These are phyloP conservation scores for Penaeus indicus DNA, from an alignment of 1,140 invertebrate genomes.

Conservation along the genomic window DNA sequence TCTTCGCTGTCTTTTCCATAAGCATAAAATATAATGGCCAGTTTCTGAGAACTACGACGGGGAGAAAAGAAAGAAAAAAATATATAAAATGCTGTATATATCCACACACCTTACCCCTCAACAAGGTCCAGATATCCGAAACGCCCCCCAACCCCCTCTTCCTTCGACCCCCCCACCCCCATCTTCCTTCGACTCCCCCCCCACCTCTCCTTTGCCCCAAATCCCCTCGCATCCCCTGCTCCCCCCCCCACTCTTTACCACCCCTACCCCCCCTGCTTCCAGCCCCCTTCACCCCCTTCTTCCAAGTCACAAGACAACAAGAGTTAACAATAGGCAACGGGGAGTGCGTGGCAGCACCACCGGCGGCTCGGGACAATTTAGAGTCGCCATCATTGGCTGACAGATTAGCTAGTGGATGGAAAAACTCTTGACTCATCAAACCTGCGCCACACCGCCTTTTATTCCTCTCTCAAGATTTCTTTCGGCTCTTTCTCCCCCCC, in stretches of 20 bases:
- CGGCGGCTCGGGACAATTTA: constrained; percentile 38
- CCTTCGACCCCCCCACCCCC: background rate
- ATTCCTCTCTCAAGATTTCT: constrained; percentile 15
- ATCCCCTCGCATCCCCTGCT: background rate
- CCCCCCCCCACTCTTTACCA: background rate
- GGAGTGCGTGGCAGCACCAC: background rate
- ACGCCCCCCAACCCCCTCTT: too few species aligned
- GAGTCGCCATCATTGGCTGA: constrained; percentile 47
- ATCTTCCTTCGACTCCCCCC: background rate
- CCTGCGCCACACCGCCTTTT: background rate
- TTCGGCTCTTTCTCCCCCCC: background rate
- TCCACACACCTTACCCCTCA: too few species aligned
- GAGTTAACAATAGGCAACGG: constrained; percentile 42
- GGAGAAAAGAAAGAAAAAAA: too few species aligned
- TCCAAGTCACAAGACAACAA: background rate
- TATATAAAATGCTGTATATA: too few species aligned
- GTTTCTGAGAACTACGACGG: too few species aligned
- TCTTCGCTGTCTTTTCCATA: too few species aligned
- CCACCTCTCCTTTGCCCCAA: too few species aligned
- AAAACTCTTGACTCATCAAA: constrained; percentile 49
- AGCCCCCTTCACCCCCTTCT: background rate
- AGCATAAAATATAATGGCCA: too few species aligned
- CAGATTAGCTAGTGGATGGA: constrained; percentile 42
- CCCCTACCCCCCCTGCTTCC: background rate
- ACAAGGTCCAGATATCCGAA: too few species aligned